Conservation (phyloP, 2,113 vertebrate species). For the Crotophaga sulcirostris region DNA sequence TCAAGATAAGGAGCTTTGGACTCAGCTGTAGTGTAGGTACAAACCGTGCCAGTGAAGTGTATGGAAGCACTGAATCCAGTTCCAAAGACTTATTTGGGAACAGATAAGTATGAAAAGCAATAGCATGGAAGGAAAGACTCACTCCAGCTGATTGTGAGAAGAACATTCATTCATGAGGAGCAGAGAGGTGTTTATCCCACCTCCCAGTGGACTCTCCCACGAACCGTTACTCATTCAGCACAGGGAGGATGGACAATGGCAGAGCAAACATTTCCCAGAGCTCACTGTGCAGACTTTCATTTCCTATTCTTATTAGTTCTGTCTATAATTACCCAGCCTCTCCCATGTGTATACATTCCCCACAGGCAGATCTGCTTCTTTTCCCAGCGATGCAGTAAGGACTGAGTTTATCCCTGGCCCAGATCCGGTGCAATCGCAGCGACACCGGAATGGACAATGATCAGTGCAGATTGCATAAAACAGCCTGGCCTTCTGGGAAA, state of each 20-base stretch:
- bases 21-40: background rate
- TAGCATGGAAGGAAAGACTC: background rate
- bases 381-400: background rate
- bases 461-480: background rate
- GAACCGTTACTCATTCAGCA: background rate
- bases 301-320: background rate
- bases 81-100: background rate
- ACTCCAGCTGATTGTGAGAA: background rate
- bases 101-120: background rate
- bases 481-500: background rate
- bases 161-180: background rate
- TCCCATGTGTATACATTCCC: background rate
- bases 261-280: background rate
- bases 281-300: background rate
- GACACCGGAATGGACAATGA: conserved; percentile 10
- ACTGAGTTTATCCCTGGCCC: conserved; percentile 36
- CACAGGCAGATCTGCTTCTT: background rate
- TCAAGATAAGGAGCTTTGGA: background rate
- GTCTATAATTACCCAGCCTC: conserved; percentile 9
- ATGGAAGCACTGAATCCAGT: fast-evolving
- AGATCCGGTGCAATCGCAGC: background rate
- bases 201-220: background rate
- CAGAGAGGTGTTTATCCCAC: background rate
- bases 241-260: background rate
- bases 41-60: fast-evolving